phyloP scores from a whole-genome alignment of 2,797 vertebrate species.

The Luscinia megarhynchos region DNA sequence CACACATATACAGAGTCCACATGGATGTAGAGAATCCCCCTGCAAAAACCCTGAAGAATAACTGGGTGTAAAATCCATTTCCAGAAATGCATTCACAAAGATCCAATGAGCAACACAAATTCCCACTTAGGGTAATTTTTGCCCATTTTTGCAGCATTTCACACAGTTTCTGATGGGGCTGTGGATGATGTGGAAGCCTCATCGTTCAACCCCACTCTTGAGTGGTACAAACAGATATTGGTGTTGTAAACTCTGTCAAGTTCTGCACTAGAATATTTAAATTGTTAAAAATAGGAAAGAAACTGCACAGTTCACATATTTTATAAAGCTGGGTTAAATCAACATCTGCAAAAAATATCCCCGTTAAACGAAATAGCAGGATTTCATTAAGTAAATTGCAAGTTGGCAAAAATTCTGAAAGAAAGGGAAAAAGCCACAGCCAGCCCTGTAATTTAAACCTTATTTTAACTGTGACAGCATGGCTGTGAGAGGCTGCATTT shows the following conservation, averaged over 20 bases:
- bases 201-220: not conserved
- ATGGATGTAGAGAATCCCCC: not conserved
- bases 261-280: constrained; percentile 59
- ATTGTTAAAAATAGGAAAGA: constrained; percentile 82
- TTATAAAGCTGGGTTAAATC: constrained; percentile 89
- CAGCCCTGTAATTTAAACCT: constrained; percentile 98
- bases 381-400: constrained; percentile 99
- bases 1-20: not conserved
- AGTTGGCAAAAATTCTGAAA: constrained; percentile 97
- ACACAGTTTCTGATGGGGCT: not conserved
- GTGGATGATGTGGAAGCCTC: not conserved
- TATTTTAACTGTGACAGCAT: constrained; percentile 93
- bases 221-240: not conserved
- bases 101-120: not conserved
- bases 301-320: constrained; percentile 86
- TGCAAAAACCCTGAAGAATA: not conserved
- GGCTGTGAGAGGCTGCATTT: constrained; percentile 79
- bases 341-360: constrained; percentile 98
- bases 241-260: not conserved
- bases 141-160: not conserved
- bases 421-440: constrained; percentile 95
- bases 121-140: not conserved
- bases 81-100: not conserved
- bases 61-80: not conserved
- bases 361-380: constrained; percentile 94